Conservation (phyloP, 2,888 invertebrate genomes). For the Xanthia togata region DNA sequence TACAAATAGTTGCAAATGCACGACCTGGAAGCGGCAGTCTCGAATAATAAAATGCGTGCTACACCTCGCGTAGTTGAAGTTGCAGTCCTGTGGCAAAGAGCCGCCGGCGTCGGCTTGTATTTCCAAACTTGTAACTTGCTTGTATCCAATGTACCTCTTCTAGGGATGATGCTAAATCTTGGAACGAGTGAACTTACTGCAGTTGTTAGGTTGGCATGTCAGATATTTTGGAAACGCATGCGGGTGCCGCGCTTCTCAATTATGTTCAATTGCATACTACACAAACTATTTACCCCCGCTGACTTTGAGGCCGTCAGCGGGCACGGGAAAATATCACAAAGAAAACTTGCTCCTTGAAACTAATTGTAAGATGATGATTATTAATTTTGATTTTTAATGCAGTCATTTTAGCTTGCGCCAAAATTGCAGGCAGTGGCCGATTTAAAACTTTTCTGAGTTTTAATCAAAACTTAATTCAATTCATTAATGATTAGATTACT, state of each 20-base stretch:
- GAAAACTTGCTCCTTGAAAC: background rate
- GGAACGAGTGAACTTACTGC: background rate
- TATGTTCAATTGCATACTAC: background rate
- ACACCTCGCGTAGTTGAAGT: constrained; percentile 19
- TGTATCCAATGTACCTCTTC: background rate
- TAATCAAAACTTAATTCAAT: background rate
- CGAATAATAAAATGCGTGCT: constrained; percentile 50
- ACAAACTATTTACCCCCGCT: background rate
- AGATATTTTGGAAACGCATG: background rate
- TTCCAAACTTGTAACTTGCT: too few relatives aligned
- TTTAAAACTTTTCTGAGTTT: background rate
- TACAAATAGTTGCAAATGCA: constrained; percentile 52
- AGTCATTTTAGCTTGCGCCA: background rate
- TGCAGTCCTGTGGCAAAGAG: constrained; percentile 1
- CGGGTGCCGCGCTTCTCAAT: constrained; percentile 1
- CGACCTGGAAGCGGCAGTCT: constrained; percentile 48
- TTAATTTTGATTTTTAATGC: background rate
- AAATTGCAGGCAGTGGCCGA: background rate
- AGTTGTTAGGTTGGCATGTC: background rate
- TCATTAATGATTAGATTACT: too few relatives aligned
- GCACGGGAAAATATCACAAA: background rate
- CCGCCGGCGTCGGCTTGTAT: constrained; percentile 1
- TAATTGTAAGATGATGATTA: background rate
- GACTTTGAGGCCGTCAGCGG: background rate
- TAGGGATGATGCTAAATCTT: constrained; percentile 1